Percentiles rank a stretch among this genome's conserved stretches.
Evolutionary conservation across 1,140 invertebrate species (phyloP).

Genomic region (Dinoponera quadriceps): DNA sequence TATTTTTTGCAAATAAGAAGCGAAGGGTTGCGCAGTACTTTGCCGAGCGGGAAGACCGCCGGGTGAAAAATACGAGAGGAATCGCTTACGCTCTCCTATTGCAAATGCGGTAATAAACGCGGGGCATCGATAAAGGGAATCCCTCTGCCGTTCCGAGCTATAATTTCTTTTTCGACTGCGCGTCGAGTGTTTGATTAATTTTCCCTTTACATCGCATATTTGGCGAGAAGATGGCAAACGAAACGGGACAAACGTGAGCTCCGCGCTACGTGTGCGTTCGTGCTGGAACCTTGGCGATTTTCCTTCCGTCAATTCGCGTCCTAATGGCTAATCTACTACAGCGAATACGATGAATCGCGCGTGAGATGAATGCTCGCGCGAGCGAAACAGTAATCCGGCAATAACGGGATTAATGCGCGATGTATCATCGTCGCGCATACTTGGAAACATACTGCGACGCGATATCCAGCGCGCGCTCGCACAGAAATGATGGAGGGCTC

Average conservation of each 20-base stretch:
- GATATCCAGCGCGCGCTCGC: constrained; percentile 12
- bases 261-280: no score
- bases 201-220: no score
- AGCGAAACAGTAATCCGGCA: constrained; percentile 14
- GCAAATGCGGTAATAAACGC: constrained; percentile 10
- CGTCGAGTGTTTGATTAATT: no score
- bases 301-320: not conserved
- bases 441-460: constrained; percentile 3
- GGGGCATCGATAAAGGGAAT: not conserved
- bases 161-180: not conserved
- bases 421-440: constrained; percentile 32
- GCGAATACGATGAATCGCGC: constrained; percentile 8
- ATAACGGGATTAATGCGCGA: constrained; percentile 22
- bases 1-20: constrained; percentile 58
- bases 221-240: no score
- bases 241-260: no score
- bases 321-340: not conserved
- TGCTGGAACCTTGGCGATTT: not conserved
- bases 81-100: constrained; percentile 9
- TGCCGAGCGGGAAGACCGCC: constrained; percentile 7
- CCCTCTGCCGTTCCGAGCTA: not conserved
- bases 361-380: not conserved
- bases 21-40: constrained; percentile 5
- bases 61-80: constrained; percentile 40
- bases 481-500: constrained; percentile 21